These are phyloP conservation scores for Bombyx mandarina DNA, from an alignment of 1,140 invertebrate species.

Conservation along the genomic window DNA sequence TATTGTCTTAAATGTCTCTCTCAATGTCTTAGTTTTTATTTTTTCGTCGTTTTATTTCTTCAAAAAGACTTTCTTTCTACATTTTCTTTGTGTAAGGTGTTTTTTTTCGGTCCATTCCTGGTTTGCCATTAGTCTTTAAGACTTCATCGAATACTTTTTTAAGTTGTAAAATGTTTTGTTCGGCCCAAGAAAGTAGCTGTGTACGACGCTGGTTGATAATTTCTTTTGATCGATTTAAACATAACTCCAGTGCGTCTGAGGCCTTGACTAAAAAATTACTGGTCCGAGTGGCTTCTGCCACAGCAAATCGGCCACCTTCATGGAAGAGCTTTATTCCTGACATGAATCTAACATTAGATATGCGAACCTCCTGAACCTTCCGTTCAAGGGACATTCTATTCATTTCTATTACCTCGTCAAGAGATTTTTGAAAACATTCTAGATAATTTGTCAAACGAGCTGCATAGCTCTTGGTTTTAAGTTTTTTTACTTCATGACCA, in stretches of 20 bases:
- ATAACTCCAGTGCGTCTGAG: slow-evolving; percentile 35
- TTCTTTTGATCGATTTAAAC: slow-evolving; percentile 22
- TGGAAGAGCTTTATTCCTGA: slow-evolving; percentile 36
- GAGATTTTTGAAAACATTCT: slow-evolving; percentile 34
- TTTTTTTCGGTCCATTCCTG: slow-evolving; percentile 20
- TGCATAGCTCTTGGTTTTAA: slow-evolving; percentile 51
- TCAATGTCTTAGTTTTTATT: too few species aligned
- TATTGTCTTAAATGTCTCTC: too few species aligned
- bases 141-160: slow-evolving; percentile 27
- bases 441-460: slow-evolving; percentile 33
- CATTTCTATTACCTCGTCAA: slow-evolving; percentile 22
- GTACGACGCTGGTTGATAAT: slow-evolving; percentile 26
- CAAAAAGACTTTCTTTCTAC: slow-evolving; percentile 6
- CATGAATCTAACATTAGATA: slow-evolving; percentile 39
- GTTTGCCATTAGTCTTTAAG: slow-evolving; percentile 16
- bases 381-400: slow-evolving; percentile 31
- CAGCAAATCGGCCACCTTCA: slow-evolving; percentile 42
- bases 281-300: slow-evolving; percentile 30
- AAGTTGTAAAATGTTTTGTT: slow-evolving; percentile 30
- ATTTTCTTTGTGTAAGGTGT: slow-evolving; percentile 18
- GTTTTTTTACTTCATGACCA: slow-evolving; percentile 32
- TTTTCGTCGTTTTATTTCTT: not conserved
- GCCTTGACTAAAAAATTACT: slow-evolving; percentile 26
- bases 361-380: slow-evolving; percentile 32
- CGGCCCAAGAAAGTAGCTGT: slow-evolving; percentile 32